Evolutionary conservation across 2,113 vertebrate species (phyloP).

Genomic region (Labeo catla): DNA sequence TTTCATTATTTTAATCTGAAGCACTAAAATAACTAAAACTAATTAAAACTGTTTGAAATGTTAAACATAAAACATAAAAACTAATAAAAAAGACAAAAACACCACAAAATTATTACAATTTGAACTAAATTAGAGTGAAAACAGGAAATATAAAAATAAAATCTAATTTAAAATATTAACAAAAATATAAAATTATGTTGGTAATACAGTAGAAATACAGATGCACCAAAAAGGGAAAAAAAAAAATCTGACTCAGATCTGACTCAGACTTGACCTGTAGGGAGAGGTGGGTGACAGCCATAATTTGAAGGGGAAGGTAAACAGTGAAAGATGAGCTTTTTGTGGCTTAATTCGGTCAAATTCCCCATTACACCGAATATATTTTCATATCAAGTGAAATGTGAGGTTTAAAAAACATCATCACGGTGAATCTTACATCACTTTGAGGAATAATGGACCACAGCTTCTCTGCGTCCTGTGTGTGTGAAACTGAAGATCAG

Average conservation of each 20-base stretch:
- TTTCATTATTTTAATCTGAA: neutral
- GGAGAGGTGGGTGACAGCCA: neutral
- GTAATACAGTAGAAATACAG: neutral
- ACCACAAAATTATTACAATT: too few species aligned
- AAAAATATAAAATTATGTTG: too few species aligned
- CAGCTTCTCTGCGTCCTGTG: constrained; percentile 44
- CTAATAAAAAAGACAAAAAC: too few species aligned
- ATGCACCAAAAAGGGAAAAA: neutral
- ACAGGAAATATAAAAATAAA: neutral
- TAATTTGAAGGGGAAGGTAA: constrained; percentile 34
- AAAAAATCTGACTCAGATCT: neutral
- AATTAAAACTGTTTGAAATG: too few species aligned
- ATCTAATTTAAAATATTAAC: neutral
- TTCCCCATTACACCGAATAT: constrained; percentile 48
- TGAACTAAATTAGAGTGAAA: neutral
- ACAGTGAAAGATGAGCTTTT: constrained; percentile 35
- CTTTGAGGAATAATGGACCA: constrained; percentile 18
- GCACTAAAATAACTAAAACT: neutral
- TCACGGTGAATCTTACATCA: constrained; percentile 30
- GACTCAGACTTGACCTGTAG: neutral
- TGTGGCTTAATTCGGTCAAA: constrained; percentile 44
- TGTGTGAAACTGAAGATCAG: constrained; percentile 46
- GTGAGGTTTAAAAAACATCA: constrained; percentile 51
- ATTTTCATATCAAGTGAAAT: constrained; percentile 62
- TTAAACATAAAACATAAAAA: too few species aligned